Conservation (phyloP, 2,888 invertebrate genomes). For the Timema cristinae region DNA sequence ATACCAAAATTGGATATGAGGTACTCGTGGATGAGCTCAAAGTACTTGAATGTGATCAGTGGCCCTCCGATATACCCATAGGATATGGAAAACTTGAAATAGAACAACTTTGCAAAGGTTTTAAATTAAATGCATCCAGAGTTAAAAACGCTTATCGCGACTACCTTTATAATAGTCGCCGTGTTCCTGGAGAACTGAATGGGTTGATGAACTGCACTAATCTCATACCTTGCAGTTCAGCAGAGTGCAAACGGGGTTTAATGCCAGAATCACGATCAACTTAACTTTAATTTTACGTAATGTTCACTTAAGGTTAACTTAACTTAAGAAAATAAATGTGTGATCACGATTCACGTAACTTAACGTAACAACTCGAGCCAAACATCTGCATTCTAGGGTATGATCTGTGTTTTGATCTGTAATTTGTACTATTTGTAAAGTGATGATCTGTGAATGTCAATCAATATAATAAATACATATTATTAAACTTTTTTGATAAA, state of each 20-base stretch:
- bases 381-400: too few relatives aligned
- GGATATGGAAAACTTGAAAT: background rate
- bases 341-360: too few relatives aligned
- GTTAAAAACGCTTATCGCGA: background rate
- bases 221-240: slow-evolving; percentile 1
- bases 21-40: background rate
- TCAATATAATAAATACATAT: too few relatives aligned
- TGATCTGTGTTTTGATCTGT: too few relatives aligned
- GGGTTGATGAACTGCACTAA: background rate
- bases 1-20: background rate
- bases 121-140: background rate
- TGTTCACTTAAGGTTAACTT: too few relatives aligned
- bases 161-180: background rate
- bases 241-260: background rate
- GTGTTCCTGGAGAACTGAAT: background rate
- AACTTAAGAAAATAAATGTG: too few relatives aligned
- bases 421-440: too few relatives aligned
- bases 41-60: slow-evolving; percentile 6
- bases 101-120: background rate
- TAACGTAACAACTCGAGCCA: too few relatives aligned
- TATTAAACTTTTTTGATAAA: too few relatives aligned
- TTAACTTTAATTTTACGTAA: too few relatives aligned
- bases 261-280: too few relatives aligned
- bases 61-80: background rate
- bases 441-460: too few relatives aligned